These are phyloP conservation scores for Styela plicata DNA, from an alignment of 23 tunicate species.

Conservation along the genomic window DNA sequence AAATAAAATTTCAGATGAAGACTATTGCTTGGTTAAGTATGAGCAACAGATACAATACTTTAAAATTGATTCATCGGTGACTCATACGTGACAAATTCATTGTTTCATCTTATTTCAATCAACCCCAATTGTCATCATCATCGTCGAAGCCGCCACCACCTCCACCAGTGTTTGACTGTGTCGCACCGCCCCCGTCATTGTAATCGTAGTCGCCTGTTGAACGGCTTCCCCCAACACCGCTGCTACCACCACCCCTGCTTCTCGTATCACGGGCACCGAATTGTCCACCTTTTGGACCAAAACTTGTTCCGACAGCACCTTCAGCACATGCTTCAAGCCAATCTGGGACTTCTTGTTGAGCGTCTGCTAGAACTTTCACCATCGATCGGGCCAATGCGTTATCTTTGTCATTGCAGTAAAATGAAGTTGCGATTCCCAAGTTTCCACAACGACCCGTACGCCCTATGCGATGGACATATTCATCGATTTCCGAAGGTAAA, in stretches of 20 bases:
- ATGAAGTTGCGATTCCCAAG: conserved; percentile 88
- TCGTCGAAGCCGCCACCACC: conserved; percentile 7
- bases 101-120: too few species aligned
- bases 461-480: conserved; percentile 98
- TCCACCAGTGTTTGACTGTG: not conserved
- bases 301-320: conserved; percentile 64
- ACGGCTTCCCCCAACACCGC: conserved; percentile 28
- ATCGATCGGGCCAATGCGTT: conserved; percentile 61
- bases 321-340: conserved; percentile 84
- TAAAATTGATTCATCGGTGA: too few species aligned
- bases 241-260: conserved; percentile 30
- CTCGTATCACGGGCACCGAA: conserved; percentile 84
- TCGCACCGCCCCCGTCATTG: conserved; percentile 67
- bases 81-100: too few species aligned
- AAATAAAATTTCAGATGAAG: too few species aligned
- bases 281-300: conserved; percentile 52
- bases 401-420: conserved; percentile 70
- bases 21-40: too few species aligned
- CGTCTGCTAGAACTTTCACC: conserved; percentile 67
- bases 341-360: conserved; percentile 76
- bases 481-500: conserved; percentile 89
- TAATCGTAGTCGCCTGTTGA: conserved; percentile 63
- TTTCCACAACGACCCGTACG: conserved; percentile 99
- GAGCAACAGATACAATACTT: too few species aligned
- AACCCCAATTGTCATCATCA: conserved; percentile 12